Base-by-base conservation (phyloP, 1,140 invertebrate species). In the Aphidius gifuensis region DNA sequence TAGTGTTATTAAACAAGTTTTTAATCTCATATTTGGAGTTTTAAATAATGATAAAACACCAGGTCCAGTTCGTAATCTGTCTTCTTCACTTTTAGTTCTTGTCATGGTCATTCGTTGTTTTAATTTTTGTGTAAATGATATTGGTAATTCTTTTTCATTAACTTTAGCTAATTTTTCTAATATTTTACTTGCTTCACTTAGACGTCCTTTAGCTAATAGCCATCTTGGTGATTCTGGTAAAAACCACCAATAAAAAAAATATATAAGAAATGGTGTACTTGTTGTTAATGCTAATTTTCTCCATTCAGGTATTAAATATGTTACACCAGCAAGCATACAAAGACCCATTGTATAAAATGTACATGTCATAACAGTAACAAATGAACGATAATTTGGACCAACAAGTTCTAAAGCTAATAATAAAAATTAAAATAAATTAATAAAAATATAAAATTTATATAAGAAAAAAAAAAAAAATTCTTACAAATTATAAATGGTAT, bases 401-500 rank as follows among this genome's bases (percentile, higher is more conserved):
- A 95, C 93, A 39, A 96, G 74, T 81, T 96, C 94, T 61, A 96
- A 77, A 65, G 91, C 93, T 96, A 72, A 69, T 85, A 85, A 69
- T 66, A 66, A 49, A 51, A 40, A 65, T 62, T 38, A 43, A 57
- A 58, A 38, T 45, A 57, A 45, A 46, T 9, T 49, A 39, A 11
- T 49, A 21, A 47, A 60, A 54, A 39, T 49, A 21, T 51, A 60
- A 54, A 39, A 57, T 57, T 48, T 16, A n/a, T 32, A 64, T 39
- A 49, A 3, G 2, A 39, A 59, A 49, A 3, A 4, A 59, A 50
- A 40, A 50, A 50, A 50, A n/a, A 58, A 59, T 55, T 65, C 87
- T 90, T 83, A 94, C 93, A 92, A 71, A 96, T 94, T 62, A 96
- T 95, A 72, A 95, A 96, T 5, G 93, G 93, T 75, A 96, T 94